Conservation (phyloP, 2,888 invertebrate species). For the Dendrolimus houi region DNA sequence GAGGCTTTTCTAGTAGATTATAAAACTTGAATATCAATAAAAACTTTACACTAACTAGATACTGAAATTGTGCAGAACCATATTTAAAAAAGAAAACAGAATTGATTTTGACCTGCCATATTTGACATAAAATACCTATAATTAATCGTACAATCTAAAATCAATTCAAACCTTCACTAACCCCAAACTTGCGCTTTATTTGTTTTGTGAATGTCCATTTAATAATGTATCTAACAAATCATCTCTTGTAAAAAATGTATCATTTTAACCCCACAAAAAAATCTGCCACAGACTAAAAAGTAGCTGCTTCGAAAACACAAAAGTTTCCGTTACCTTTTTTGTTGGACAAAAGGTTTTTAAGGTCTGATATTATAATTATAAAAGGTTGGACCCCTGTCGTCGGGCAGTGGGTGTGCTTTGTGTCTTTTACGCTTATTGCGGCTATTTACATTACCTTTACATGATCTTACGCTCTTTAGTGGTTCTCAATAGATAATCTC, state of each 20-base stretch:
- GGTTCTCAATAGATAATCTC: conserved; percentile 33
- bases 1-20: no score
- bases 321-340: conserved; percentile 12
- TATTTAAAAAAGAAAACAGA: no score
- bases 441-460: conserved; percentile 68
- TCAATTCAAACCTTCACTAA: not conserved
- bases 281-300: not conserved
- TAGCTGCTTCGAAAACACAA: conserved; percentile 2
- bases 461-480: conserved; percentile 44
- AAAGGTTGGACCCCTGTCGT: conserved; percentile 58
- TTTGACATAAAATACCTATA: conserved; percentile 1
- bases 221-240: not conserved
- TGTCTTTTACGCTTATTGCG: conserved; percentile 60
- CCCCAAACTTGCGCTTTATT: not conserved
- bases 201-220: not conserved
- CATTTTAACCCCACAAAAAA: conserved; percentile 1
- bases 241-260: conserved; percentile 1
- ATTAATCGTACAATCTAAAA: conserved; percentile 1
- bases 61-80: no score
- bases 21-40: no score
- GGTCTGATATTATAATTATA: conserved; percentile 74
- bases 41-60: no score
- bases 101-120: no score
- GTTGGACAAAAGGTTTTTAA: conserved; percentile 43
- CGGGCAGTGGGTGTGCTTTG: conserved; percentile 61